These are phyloP conservation scores for Euthynnus affinis DNA, from an alignment of 2,797 vertebrate genomes.

Conservation along the genomic window DNA sequence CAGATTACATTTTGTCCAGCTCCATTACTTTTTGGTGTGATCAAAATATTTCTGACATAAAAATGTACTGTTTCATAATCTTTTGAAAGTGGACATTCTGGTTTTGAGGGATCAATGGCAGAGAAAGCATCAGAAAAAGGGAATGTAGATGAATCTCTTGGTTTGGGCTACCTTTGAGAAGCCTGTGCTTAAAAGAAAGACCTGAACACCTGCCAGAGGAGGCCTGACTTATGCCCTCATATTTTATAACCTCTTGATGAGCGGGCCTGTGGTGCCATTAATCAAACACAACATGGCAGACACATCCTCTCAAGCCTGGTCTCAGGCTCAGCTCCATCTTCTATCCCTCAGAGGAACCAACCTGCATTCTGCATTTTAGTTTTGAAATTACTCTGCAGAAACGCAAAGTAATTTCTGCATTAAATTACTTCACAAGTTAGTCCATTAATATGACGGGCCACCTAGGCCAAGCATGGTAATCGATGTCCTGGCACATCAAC, in stretches of 20 bases:
- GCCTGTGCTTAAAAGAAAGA: conserved; percentile 59
- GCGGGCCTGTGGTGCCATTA: conserved; percentile 80
- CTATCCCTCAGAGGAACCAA: conserved; percentile 61
- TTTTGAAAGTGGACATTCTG: not conserved
- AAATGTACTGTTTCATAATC: conserved; percentile 10
- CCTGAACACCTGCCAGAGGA: conserved; percentile 78
- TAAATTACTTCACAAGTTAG: conserved; percentile 59
- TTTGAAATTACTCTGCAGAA: conserved; percentile 59
- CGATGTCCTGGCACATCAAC: conserved; percentile 46
- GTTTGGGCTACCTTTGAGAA: conserved; percentile 49
- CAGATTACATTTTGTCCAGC: not conserved
- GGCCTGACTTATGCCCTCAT: conserved; percentile 84
- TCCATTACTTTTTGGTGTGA: not conserved
- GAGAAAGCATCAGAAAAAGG: conserved; percentile 1
- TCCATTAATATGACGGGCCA: conserved; percentile 47
- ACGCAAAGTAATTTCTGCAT: conserved; percentile 57
- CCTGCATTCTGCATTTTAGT: conserved; percentile 57
- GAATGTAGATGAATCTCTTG: conserved; percentile 34
- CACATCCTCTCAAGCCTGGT: conserved; percentile 70
- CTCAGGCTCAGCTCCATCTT: conserved; percentile 59
- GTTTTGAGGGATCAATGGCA: not conserved
- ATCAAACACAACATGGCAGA: conserved; percentile 78
- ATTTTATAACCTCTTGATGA: conserved; percentile 86
- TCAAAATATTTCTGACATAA: conserved; percentile 4
- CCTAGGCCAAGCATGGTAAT: conserved; percentile 43